A percentile compares a stretch with the other conserved stretches of the same genome.
Conservation (phyloP, 2,113 vertebrate species). For the Asarcornis scutulata region DNA sequence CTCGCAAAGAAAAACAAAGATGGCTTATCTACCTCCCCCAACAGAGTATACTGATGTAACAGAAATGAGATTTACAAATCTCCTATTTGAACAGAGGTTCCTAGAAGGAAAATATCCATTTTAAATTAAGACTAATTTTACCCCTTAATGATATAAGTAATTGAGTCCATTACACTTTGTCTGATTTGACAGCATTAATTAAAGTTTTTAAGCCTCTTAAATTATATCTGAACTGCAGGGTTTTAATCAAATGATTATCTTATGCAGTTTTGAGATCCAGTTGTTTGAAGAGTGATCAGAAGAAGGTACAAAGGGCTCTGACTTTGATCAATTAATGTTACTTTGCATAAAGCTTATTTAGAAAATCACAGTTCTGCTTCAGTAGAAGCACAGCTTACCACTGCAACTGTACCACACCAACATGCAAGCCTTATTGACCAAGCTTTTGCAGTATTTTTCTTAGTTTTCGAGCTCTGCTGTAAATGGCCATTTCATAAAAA, state of each 20-base stretch:
- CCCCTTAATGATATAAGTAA: background rate
- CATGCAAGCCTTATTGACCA: background rate
- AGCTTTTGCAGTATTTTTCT: background rate
- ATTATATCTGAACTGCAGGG: background rate
- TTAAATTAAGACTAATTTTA: conserved; percentile 36
- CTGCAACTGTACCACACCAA: background rate
- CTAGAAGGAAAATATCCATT: background rate
- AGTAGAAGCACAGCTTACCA: background rate
- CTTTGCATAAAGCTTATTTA: background rate
- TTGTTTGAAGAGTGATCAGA: background rate
- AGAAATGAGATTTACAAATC: background rate
- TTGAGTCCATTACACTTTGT: background rate
- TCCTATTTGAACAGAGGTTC: background rate
- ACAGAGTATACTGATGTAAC: background rate
- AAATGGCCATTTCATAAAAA: background rate
- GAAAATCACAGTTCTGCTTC: background rate
- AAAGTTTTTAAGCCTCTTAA: conserved; percentile 26
- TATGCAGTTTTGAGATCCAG: background rate
- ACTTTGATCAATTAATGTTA: background rate
- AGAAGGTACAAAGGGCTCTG: background rate
- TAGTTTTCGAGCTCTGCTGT: background rate
- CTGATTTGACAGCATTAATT: conserved; percentile 34
- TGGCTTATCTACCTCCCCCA: background rate
- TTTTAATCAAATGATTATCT: conserved; percentile 8
- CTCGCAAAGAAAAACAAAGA: background rate